These are phyloP conservation scores for Drosophila novamexicana DNA, from an alignment of 1,140 invertebrate genomes.

Conservation along the genomic window DNA sequence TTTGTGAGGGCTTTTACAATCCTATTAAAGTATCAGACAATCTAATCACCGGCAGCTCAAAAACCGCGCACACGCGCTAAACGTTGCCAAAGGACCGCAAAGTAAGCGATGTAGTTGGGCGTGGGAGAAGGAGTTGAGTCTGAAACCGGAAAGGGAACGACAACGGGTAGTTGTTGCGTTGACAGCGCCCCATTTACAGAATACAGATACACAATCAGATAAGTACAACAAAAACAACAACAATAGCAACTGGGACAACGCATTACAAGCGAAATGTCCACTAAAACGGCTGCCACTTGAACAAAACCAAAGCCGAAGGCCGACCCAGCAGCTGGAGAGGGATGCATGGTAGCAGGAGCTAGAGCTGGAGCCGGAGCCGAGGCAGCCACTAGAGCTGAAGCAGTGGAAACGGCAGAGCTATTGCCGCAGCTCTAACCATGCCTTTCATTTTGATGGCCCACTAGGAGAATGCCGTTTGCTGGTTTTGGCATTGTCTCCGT, in stretches of 20 bases:
- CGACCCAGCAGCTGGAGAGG: conserved; percentile 1
- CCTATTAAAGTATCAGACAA: conserved; percentile 83
- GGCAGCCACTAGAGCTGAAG: background rate
- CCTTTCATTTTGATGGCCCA: conserved; percentile 18
- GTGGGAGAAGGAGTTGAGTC: conserved; percentile 13
- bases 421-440: conserved; percentile 1
- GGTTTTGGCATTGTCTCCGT: conserved; percentile 33
- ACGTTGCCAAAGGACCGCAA: conserved; percentile 67
- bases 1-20: conserved; percentile 66
- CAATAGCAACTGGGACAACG: conserved; percentile 1
- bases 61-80: conserved; percentile 76
- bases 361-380: background rate
- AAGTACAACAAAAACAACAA: conserved; percentile 36
- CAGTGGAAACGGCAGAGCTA: background rate
- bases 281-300: conserved; percentile 34
- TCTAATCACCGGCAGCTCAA: conserved; percentile 77
- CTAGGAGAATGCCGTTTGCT: conserved; percentile 13
- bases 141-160: background rate
- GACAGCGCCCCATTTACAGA: conserved; percentile 34
- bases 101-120: conserved; percentile 28
- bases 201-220: conserved; percentile 47
- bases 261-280: conserved; percentile 27
- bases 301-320: conserved; percentile 22
- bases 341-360: background rate
- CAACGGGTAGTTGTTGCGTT: conserved; percentile 18